These are phyloP conservation scores for Lacerta bilineata DNA, from an alignment of 2,797 vertebrate species.

Conservation along the genomic window DNA sequence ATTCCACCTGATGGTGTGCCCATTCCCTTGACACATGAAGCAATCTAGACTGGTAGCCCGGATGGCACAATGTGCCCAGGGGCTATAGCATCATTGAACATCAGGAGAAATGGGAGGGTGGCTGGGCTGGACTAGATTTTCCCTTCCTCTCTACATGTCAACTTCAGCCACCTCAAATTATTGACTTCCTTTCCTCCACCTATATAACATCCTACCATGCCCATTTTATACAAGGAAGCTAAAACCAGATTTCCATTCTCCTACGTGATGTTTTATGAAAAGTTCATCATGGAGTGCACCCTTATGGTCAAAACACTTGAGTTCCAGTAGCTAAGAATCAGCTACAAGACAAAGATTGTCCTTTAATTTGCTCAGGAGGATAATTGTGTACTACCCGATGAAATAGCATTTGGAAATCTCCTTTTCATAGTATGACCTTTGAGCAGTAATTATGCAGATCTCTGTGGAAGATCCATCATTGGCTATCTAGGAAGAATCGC, in stretches of 20 bases:
- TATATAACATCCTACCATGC: neutral
- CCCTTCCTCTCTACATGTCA: neutral
- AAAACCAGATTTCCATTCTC: neutral
- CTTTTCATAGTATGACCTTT: slow-evolving; percentile 6
- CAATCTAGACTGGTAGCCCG: neutral
- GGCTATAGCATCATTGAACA: neutral
- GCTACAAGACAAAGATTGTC: neutral
- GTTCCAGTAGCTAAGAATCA: neutral
- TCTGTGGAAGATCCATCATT: neutral
- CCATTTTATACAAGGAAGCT: neutral
- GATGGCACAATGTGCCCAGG: neutral
- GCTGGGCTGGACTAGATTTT: neutral
- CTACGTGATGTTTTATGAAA: neutral
- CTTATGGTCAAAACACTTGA: neutral
- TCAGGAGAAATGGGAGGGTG: neutral
- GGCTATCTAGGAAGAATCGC: neutral
- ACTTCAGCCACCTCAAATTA: neutral
- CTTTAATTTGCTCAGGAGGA: slow-evolving; percentile 1
- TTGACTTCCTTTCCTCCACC: neutral
- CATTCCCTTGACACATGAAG: neutral
- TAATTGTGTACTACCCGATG: neutral
- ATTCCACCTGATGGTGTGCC: neutral
- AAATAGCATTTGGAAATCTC: neutral
- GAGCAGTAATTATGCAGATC: neutral
- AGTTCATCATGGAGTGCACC: neutral